These are phyloP conservation scores for Leptodactylus fallax DNA, from an alignment of 2,797 vertebrate species.

Conservation along the genomic window DNA sequence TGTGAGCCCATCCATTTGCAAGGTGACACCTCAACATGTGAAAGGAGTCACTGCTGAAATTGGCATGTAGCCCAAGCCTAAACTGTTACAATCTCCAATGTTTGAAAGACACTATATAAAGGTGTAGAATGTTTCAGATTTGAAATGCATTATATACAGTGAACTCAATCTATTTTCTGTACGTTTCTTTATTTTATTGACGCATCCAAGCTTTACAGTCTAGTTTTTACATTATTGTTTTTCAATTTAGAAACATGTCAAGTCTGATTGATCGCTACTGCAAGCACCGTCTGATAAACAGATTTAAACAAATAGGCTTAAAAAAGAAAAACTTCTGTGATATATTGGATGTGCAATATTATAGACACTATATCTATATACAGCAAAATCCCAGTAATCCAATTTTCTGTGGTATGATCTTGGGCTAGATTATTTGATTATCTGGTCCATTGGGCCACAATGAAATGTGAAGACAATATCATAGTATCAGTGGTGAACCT, in stretches of 20 bases:
- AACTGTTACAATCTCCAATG: too few species aligned
- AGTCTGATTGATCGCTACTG: not conserved
- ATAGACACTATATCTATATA: not conserved
- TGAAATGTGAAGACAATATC: not conserved
- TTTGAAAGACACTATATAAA: too few species aligned
- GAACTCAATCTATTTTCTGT: not conserved
- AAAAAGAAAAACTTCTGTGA: not conserved
- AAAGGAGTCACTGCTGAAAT: too few species aligned
- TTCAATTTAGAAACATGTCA: constrained; percentile 15
- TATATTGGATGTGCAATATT: not conserved
- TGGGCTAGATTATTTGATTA: not conserved
- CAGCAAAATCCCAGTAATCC: not conserved
- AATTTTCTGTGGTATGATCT: not conserved
- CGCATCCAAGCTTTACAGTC: not conserved
- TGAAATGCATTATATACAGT: not conserved
- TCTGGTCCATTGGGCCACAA: not conserved
- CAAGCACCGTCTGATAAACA: not conserved
- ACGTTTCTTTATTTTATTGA: not conserved
- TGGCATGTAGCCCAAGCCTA: too few species aligned
- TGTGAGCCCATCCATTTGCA: too few species aligned
- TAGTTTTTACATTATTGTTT: constrained; percentile 4
- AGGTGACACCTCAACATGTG: too few species aligned
- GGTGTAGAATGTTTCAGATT: not conserved
- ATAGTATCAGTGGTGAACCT: too few species aligned
- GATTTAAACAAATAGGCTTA: not conserved